Percentiles rank a stretch among this genome's conserved stretches.
Evolutionary conservation across 2,797 vertebrate species (phyloP).

Genomic region (Pseudochaenichthys georgianus): DNA sequence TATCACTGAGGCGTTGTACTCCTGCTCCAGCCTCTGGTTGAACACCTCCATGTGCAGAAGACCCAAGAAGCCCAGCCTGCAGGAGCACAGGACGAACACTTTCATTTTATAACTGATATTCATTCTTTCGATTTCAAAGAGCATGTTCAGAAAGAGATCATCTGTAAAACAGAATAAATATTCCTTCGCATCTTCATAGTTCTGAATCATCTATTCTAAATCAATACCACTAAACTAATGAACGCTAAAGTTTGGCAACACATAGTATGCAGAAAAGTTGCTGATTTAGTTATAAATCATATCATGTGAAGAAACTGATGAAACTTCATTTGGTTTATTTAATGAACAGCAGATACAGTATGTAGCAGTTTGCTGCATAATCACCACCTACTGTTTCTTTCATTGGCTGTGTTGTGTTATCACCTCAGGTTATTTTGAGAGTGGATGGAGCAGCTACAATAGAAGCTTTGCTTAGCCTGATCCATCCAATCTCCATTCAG

Average conservation of each 20-base stretch:
- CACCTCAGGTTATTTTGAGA: no score
- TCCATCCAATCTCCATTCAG: no score
- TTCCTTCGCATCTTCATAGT: neutral
- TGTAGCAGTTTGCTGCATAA: conserved; percentile 1
- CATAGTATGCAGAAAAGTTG: neutral
- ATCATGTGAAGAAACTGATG: neutral
- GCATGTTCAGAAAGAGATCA: conserved; percentile 45
- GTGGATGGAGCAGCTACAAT: no score
- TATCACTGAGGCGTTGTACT: conserved; percentile 95
- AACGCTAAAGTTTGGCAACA: conserved; percentile 27
- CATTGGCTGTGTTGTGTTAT: neutral
- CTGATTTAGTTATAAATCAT: conserved; percentile 6
- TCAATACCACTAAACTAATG: conserved; percentile 1
- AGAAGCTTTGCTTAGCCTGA: no score
- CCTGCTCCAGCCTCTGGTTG: conserved; percentile 97
- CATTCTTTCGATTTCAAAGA: conserved; percentile 51
- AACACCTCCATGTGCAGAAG: conserved; percentile 99
- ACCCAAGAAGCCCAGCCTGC: conserved; percentile 95
- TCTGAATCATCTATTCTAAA: conserved; percentile 14
- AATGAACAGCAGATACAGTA: neutral
- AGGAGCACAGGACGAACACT: conserved; percentile 16
- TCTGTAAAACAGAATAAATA: neutral
- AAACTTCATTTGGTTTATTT: neutral
- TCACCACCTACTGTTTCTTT: neutral
- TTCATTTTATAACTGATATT: conserved; percentile 25